Conservation (phyloP, 2,797 vertebrate species). For the Neosilurus hyrtlii region DNA sequence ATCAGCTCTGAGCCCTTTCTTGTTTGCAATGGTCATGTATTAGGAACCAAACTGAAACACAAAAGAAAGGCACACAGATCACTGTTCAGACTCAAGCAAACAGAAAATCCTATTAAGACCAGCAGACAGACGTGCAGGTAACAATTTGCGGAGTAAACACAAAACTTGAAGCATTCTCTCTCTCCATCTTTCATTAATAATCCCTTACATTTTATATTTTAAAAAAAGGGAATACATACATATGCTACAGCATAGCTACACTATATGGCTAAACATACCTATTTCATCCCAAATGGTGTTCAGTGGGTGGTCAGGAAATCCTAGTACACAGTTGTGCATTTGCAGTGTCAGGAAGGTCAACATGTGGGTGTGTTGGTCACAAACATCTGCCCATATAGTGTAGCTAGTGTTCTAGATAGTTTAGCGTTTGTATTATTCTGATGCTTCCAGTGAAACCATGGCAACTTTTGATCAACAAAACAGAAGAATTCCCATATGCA, state of each 20-base stretch:
- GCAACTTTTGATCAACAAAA: background rate
- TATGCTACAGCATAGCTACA: background rate
- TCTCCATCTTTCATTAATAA: no score
- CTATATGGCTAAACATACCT: background rate
- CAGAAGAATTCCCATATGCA: background rate
- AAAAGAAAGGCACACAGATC: no score
- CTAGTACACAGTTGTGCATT: background rate
- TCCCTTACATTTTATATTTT: no score
- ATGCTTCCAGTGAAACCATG: background rate
- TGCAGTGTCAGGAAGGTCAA: background rate
- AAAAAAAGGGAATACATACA: background rate
- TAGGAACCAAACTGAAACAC: no score
- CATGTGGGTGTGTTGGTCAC: background rate
- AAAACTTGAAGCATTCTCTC: no score
- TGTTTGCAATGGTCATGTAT: no score
- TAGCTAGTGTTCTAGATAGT: background rate
- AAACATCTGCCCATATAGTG: background rate
- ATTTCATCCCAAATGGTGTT: background rate
- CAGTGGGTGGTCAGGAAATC: background rate
- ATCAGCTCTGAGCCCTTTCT: no score
- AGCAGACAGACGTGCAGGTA: no score
- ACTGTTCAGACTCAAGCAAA: no score
- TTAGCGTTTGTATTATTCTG: background rate
- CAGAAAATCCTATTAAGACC: no score
- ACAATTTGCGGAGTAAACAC: no score